phyloP scores from a whole-genome alignment of 2,888 invertebrate genomes.

The Dolichomitus sp. region DNA sequence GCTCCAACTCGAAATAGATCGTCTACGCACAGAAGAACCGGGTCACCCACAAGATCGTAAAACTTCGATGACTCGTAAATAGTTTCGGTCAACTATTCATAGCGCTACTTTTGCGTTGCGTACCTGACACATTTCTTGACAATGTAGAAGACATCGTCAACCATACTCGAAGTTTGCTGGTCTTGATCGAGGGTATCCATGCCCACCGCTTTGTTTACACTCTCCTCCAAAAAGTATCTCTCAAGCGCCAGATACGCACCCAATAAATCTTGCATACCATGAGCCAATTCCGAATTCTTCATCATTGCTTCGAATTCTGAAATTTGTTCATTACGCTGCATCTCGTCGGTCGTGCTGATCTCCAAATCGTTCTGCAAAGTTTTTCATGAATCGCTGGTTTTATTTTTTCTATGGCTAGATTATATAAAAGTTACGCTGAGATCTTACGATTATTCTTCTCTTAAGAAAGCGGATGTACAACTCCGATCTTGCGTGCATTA shows the following conservation, averaged over 20 bases:
- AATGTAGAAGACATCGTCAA: conserved; percentile 99
- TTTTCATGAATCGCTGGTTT: neutral
- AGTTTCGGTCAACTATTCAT: conserved; percentile 16
- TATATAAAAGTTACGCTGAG: neutral
- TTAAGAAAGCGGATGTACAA: conserved; percentile 96
- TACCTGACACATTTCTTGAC: conserved; percentile 97
- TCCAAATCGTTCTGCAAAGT: conserved; percentile 89
- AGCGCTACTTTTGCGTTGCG: conserved; percentile 65
- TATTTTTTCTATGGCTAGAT: neutral
- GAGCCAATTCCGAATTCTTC: conserved; percentile 91
- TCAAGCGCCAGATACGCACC: conserved; percentile 97
- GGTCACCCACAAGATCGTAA: neutral
- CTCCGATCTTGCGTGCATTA: conserved; percentile 96
- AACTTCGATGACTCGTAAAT: conserved; percentile 8
- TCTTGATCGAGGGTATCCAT: conserved; percentile 92
- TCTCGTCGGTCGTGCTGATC: conserved; percentile 87
- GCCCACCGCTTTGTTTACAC: conserved; percentile 95
- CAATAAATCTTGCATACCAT: conserved; percentile 93
- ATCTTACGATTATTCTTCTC: conserved; percentile 90
- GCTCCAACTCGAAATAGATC: conserved; percentile 96
- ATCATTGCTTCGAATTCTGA: conserved; percentile 90
- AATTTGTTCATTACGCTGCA: conserved; percentile 86
- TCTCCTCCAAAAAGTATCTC: conserved; percentile 98
- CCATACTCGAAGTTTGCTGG: conserved; percentile 95
- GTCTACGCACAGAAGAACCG: conserved; percentile 87